phyloP scores from a whole-genome alignment of 2,888 invertebrate species.

The Leptinotarsa rubiginosa region DNA sequence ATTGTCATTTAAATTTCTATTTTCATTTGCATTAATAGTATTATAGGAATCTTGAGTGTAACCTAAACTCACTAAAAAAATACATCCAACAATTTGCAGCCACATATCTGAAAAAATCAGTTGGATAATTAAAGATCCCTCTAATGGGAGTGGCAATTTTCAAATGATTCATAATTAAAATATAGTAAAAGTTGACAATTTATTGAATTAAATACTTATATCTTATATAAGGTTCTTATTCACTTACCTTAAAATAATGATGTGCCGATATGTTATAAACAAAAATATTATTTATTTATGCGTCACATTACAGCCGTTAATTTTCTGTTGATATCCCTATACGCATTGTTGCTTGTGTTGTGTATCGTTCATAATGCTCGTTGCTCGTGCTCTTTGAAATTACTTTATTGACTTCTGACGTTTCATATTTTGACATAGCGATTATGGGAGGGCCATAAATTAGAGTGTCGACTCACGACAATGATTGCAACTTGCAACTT shows the following conservation, averaged over 20 bases:
- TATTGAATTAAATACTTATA: neutral
- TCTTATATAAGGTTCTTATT: constrained; percentile 11
- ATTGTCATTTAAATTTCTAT: constrained; percentile 34
- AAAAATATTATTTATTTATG: constrained; percentile 27
- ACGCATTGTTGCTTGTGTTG: neutral
- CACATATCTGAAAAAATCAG: constrained; percentile 46
- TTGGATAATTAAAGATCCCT: constrained; percentile 4
- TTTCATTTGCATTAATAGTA: constrained; percentile 37
- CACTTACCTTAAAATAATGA: constrained; percentile 37
- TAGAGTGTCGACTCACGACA: too few species aligned
- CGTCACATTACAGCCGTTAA: constrained; percentile 30
- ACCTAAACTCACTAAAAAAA: constrained; percentile 35
- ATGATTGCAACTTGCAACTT: too few species aligned
- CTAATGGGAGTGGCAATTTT: constrained; percentile 44
- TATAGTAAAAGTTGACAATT: neutral
- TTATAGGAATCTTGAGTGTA: constrained; percentile 42
- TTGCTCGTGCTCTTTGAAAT: too few species aligned
- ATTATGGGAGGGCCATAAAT: too few species aligned
- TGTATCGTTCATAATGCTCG: neutral
- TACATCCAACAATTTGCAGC: constrained; percentile 40
- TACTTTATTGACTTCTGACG: too few species aligned
- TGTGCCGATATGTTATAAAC: constrained; percentile 14
- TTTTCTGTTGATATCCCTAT: neutral
- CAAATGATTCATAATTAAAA: constrained; percentile 13
- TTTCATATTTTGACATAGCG: too few species aligned